Evolutionary conservation across 2,888 invertebrate species (phyloP), one percentile per base, ranked within the genome.

Genomic region (Tenodera sinensis): DNA sequence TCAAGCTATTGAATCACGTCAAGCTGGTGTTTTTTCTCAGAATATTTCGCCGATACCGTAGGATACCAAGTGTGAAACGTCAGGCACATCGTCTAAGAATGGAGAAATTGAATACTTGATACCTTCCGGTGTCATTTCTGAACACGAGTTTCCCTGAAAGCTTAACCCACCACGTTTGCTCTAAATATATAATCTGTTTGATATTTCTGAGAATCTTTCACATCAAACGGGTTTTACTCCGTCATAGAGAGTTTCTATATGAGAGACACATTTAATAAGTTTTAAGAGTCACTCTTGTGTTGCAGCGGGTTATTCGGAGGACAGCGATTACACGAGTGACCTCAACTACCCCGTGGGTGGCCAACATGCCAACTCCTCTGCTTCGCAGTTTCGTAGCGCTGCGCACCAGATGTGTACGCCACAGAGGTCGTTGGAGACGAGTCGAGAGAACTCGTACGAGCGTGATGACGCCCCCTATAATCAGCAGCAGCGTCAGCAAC

Each of bases 271-370:
- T 27, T 28, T 28, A 30, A 47, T 30, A 2, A 84, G 27, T 28
- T 27, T 83, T 27, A 28, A 42, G 42, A 42, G 1, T 71, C 28
- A 12, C 28, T 42, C 25, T 0, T 84, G 83, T n/a, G 85, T 88
- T 95, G 92, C 95, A 97, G 98, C 98, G 93, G 98, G 98, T 90
- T 97, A 98, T 93, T 98, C 98, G 88, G 99, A 99, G 94, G 98
- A 99, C 94, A 98, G 98, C 92, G 99, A 99, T 94, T 99, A 99
- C 94, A 99, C 98, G 90, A 98, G 98, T 91, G 99, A 99, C 94
- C 96, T 98, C 92, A 98, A 98, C 95, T 98, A 97, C 94, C 98
- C 98, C 88, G 96, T 97, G 92, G 96, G 96, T 90, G 96, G 96
- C 90, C 97, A 97, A 93, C 97, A 98, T 93, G 96, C 98, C 92